Base-by-base conservation (phyloP, 2,113 vertebrate genomes). In the Dromas ardeola region DNA sequence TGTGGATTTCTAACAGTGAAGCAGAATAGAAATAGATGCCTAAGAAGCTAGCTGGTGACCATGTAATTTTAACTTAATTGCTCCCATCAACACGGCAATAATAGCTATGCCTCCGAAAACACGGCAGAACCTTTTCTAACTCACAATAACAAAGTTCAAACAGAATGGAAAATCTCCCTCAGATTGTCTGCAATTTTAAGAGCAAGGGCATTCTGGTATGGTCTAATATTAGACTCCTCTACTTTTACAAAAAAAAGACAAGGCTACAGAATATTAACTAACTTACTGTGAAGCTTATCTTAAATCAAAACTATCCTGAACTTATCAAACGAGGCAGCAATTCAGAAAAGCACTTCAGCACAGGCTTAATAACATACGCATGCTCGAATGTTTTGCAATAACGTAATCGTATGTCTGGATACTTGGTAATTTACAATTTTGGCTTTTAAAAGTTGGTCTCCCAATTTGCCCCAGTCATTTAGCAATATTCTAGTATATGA, bases 311-410 rank as follows among this genome's bases (percentile, higher is more conserved):
- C 81, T 94, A 95, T 87, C 81, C 78, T 70, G 50, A 91, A 95
- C 79, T 94, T 95, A 91, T 21, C 91, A 94, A 90, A 94, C 0
- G 59, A 97, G 91, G 93, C 93, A 95, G 94, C 59, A 91, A 93
- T 93, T 96, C 74, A 91, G 86, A 95, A 96, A 96, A 97, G 94
- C 95, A 97, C 95, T 97, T 96, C 18, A 95, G 84, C 86, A 88
- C 70, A 93, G 88, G 93, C 63, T 93, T 89, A 87, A 45, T 65
- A 91, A 90, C 40, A 85, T 49, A 86, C 0, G 22, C 78, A 81
- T 59, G 87, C 93, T 83, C 3, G 0, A 91, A 90, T 40, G 47
- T 81, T 90, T 73, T 77, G 59, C 66, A 85, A 15, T 71, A 90
- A 80, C 0, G 3, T 74, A 92, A 90, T 0, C 61, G 5, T 62